A percentile compares a stretch with the other conserved stretches of the same genome.
These are phyloP conservation scores for Troides helena DNA, from an alignment of 2,888 invertebrate genomes.

Conservation along the genomic window DNA sequence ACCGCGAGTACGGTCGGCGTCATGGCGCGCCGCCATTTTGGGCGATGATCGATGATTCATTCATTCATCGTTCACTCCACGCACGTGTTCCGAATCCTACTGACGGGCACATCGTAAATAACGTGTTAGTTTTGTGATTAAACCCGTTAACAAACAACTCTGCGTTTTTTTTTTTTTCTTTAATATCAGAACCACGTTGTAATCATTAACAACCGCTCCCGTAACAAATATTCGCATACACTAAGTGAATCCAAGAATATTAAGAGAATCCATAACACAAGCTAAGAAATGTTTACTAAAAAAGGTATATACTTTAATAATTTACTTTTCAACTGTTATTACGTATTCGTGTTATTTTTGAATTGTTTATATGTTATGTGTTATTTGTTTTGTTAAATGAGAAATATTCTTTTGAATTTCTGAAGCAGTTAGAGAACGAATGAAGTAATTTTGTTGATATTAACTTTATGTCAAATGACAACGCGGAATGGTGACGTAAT, in stretches of 20 bases:
- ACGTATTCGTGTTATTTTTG: background rate
- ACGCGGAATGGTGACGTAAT: background rate
- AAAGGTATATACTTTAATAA: constrained; percentile 21
- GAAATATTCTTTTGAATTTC: background rate
- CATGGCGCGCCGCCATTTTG: constrained; percentile 29
- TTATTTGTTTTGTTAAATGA: constrained; percentile 5
- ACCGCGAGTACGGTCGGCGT: constrained; percentile 21
- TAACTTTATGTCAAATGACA: background rate
- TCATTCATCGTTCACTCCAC: constrained; percentile 26
- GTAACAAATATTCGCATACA: background rate
- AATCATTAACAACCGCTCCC: background rate
- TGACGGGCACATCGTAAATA: constrained; percentile 18
- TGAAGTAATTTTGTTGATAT: background rate
- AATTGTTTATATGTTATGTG: constrained; percentile 3
- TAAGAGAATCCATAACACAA: constrained; percentile 18
- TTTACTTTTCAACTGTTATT: constrained; percentile 5
- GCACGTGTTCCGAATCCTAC: constrained; percentile 23
- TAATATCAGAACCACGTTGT: background rate
- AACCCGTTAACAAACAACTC: constrained; percentile 13
- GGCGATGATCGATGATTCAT: constrained; percentile 22
- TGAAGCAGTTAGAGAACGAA: background rate
- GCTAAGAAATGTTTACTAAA: constrained; percentile 26
- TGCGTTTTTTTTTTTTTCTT: constrained; percentile 4
- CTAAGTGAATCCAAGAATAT: constrained; percentile 4
- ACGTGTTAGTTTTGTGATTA: constrained; percentile 22